phyloP scores from a whole-genome alignment of 2,888 invertebrate species.

The Lutraria lutraria region DNA sequence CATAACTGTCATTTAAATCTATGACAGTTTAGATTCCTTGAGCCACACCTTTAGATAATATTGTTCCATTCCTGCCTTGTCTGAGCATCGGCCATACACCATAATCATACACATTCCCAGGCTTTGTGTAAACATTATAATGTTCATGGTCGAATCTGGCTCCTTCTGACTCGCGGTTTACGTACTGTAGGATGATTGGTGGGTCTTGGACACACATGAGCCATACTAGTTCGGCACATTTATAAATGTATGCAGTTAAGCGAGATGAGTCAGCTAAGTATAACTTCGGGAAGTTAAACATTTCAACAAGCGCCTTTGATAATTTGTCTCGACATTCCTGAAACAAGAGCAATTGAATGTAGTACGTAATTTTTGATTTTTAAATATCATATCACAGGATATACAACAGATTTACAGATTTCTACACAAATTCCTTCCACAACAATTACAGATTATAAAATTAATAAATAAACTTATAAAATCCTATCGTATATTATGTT shows the following conservation, averaged over 20 bases:
- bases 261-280: conserved; percentile 54
- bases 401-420: no score
- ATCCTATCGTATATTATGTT: no score
- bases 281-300: conserved; percentile 36
- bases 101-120: conserved; percentile 61
- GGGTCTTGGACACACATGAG: conserved; percentile 65
- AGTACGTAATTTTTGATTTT: neutral
- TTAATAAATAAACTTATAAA: no score
- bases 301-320: conserved; percentile 44
- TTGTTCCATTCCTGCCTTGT: conserved; percentile 51
- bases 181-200: conserved; percentile 63
- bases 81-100: conserved; percentile 68
- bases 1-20: no score
- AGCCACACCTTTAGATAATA: conserved; percentile 63
- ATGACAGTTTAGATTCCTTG: conserved; percentile 45
- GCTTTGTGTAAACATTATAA: conserved; percentile 53
- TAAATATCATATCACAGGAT: no score
- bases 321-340: conserved; percentile 64
- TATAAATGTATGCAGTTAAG: conserved; percentile 58
- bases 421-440: no score
- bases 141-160: conserved; percentile 64
- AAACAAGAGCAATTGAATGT: neutral
- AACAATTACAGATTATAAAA: no score
- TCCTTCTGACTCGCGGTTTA: conserved; percentile 64
- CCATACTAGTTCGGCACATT: conserved; percentile 64